Percentiles rank a stretch among this genome's conserved stretches.
Conservation (phyloP, 2,888 invertebrate species). For the Euclidia mi region DNA sequence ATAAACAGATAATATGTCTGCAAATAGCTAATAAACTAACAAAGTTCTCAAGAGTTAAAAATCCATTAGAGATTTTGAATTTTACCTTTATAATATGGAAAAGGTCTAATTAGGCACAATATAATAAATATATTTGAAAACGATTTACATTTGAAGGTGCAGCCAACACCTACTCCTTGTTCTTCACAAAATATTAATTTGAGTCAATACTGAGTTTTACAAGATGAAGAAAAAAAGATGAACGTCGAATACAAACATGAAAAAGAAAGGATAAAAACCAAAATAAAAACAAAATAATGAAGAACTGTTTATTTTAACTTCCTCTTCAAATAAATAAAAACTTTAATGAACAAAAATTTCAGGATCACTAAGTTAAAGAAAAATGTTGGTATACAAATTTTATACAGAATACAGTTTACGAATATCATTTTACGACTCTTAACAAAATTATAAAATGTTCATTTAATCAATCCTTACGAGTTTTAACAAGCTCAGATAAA, state of each 20-base stretch:
- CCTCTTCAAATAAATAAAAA: conserved; percentile 76
- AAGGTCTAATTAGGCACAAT: too few relatives aligned
- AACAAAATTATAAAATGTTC: conserved; percentile 39
- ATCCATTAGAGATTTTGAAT: too few relatives aligned
- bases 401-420: conserved; percentile 53
- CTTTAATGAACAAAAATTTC: conserved; percentile 75
- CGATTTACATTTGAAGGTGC: too few relatives aligned
- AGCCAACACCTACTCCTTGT: too few relatives aligned
- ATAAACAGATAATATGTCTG: too few relatives aligned
- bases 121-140: too few relatives aligned
- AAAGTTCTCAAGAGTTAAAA: too few relatives aligned
- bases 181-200: too few relatives aligned
- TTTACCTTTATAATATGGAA: too few relatives aligned
- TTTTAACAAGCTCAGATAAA: conserved; percentile 54
- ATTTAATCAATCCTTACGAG: conserved; percentile 37
- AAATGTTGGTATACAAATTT: conserved; percentile 65
- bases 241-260: not conserved
- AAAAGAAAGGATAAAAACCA: conserved; percentile 30
- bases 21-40: too few relatives aligned
- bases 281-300: conserved; percentile 69
- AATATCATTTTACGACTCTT: conserved; percentile 57
- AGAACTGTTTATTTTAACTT: conserved; percentile 74
- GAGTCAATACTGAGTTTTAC: too few relatives aligned
- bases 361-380: conserved; percentile 66
- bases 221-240: conserved; percentile 30